Evolutionary conservation across 1,140 invertebrate genomes (phyloP).

Genomic region (Callitettix versicolor): DNA sequence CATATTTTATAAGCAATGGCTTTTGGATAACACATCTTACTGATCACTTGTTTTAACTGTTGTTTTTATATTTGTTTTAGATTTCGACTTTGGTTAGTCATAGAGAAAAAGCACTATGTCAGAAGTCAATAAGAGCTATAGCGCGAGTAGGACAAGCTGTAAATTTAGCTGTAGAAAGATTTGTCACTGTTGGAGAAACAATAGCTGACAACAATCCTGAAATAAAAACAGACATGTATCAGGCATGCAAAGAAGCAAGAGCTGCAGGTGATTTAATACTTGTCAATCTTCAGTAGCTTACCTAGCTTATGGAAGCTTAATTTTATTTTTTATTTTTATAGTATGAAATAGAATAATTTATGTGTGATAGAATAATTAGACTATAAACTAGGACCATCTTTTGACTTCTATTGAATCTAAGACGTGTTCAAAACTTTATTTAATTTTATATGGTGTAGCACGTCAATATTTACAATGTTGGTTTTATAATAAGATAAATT

Average conservation of each 20-base stretch:
- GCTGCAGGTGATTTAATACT: constrained; percentile 69
- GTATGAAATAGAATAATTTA: too few relatives aligned
- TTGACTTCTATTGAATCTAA: too few relatives aligned
- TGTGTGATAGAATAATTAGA: too few relatives aligned
- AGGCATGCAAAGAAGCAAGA: constrained; percentile 88
- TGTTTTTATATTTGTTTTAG: constrained; percentile 42
- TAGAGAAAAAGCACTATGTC: constrained; percentile 33
- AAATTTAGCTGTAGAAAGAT: constrained; percentile 90
- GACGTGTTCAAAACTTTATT: too few relatives aligned
- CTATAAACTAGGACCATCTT: too few relatives aligned
- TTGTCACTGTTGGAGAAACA: constrained; percentile 94
- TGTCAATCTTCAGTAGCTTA: too few relatives aligned
- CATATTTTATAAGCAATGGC: neutral
- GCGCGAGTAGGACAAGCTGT: constrained; percentile 90
- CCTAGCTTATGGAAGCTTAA: too few relatives aligned
- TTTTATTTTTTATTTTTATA: too few relatives aligned
- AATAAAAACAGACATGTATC: constrained; percentile 88
- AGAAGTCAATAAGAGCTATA: constrained; percentile 57
- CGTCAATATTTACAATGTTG: too few relatives aligned
- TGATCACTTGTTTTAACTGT: neutral
- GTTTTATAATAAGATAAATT: too few relatives aligned
- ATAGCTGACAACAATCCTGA: constrained; percentile 97
- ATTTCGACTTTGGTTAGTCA: constrained; percentile 79
- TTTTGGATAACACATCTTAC: constrained; percentile 10
- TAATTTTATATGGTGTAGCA: too few relatives aligned